Evolutionary conservation across 2,797 vertebrate species (phyloP), one percentile per base, ranked within the genome.

Genomic region (Poecilia wingei): DNA sequence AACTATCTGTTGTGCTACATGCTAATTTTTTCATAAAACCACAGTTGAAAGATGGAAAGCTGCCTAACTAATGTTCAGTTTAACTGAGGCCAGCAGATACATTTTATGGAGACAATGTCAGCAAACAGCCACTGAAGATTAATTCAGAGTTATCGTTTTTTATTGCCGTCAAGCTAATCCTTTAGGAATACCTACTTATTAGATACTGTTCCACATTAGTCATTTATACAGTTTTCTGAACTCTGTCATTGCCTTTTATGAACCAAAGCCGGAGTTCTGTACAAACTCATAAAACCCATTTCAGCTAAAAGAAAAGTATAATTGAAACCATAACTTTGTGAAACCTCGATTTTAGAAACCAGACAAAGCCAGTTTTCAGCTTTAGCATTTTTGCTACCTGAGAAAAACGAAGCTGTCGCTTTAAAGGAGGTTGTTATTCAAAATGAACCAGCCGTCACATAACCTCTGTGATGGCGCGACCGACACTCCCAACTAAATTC

Each of bases 41-140:
- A 66, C 78, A 90, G 75, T 82, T 88, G 84, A 84, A 86, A 86
- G 77, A 80, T 85, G 76, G 77, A 76, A 28, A 84, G 86, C 78
- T 81, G 86, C 89, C 89, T 66, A 75, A 85, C 74, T 80, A 81
- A 84, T 81, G 89, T 79, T 81, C 72, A 75, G 77, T 53, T 75
- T 79, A 76, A 84, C 88, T 28, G 77, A 90, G 87, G 87, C 84
- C 82, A 86, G 73, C 80, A 81, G 75, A 88, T 85, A 77, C 72
- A 47, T 86, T 79, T 82, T 79, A 31, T 77, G 70, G 76, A 87
- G 75, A 39, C 72, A 90, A 87, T 72, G 80, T 89, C 89, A 92
- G 89, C 87, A 93, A 88, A 90, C 83, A 83, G 78, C 81, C 80
- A 82, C 79, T 71, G 51, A 82, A 88, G 78, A 86, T 74, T 57